Conservation (phyloP, 1,140 invertebrate genomes). For the Conopomorpha cramerella region DNA sequence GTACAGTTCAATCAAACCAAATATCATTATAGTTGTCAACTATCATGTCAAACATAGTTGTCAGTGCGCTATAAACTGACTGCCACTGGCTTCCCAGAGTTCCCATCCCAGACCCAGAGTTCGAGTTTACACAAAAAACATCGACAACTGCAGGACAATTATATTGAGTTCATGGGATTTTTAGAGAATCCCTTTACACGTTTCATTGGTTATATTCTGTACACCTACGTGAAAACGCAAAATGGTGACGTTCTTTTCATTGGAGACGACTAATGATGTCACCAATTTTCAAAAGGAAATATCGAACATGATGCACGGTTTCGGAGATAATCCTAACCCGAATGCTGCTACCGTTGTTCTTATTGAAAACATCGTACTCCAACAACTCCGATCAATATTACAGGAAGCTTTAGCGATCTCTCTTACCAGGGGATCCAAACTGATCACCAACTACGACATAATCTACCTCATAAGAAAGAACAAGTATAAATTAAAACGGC, state of each 20-base stretch:
- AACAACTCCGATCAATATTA: constrained; percentile 64
- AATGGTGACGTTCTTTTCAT: constrained; percentile 40
- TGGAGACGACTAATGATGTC: constrained; percentile 26
- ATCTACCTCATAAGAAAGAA: constrained; percentile 71
- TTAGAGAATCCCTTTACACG: too few relatives aligned
- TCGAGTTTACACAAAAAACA: too few relatives aligned
- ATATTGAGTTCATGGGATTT: too few relatives aligned
- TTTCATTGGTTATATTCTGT: too few relatives aligned
- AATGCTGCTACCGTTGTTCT: constrained; percentile 68
- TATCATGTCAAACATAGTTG: too few relatives aligned
- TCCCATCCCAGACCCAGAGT: too few relatives aligned
- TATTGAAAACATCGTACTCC: constrained; percentile 69
- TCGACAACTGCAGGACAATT: too few relatives aligned
- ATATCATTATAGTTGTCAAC: too few relatives aligned
- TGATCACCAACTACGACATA: constrained; percentile 61
- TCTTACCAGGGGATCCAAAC: constrained; percentile 46
- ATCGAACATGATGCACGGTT: constrained; percentile 73
- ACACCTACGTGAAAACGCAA: too few relatives aligned
- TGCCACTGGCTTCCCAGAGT: too few relatives aligned
- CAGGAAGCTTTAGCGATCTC: constrained; percentile 62
- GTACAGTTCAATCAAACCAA: too few relatives aligned
- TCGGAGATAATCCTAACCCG: constrained; percentile 71
- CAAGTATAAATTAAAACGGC: constrained; percentile 33
- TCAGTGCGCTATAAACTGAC: too few relatives aligned
- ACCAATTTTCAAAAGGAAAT: constrained; percentile 64